These are phyloP conservation scores for Bathynomus jamesi DNA, from an alignment of 1,140 invertebrate genomes.

Conservation along the genomic window DNA sequence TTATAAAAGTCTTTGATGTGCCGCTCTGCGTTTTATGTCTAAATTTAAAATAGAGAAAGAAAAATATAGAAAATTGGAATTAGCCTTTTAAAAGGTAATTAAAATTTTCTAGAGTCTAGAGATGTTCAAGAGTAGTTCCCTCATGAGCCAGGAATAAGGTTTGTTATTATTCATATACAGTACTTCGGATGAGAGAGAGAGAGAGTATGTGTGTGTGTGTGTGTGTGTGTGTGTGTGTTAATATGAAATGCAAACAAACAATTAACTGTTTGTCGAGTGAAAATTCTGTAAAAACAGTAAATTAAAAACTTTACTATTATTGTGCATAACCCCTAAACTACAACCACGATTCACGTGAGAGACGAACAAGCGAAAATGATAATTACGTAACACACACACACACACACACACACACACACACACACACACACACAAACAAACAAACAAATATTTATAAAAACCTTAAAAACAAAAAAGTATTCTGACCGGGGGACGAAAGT, in stretches of 20 bases:
- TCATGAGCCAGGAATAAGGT: too few species aligned
- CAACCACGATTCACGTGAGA: not conserved
- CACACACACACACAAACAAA: slow-evolving; percentile 7
- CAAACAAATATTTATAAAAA: slow-evolving; percentile 4
- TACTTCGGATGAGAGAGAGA: too few species aligned
- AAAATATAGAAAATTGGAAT: too few species aligned
- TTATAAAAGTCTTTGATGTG: too few species aligned
- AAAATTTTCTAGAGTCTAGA: too few species aligned
- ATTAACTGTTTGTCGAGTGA: not conserved
- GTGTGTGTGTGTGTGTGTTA: not conserved
- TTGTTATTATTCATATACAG: too few species aligned
- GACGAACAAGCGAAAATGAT: not conserved
- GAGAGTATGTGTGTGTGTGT: not conserved
- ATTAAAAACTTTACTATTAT: not conserved
- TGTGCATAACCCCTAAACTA: not conserved
- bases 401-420: slow-evolving; percentile 5
- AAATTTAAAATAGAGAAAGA: too few species aligned
- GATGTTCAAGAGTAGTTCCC: too few species aligned
- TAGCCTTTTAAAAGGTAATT: too few species aligned
- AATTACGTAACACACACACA: not conserved
- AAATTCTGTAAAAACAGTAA: not conserved
- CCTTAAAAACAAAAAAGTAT: not conserved
- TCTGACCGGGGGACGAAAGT: not conserved
- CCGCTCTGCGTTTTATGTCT: too few species aligned
- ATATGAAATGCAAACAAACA: not conserved